Evolutionary conservation across 2,888 invertebrate genomes (phyloP), one percentile per base, ranked within the genome.

Genomic region (Sipha maydis): DNA sequence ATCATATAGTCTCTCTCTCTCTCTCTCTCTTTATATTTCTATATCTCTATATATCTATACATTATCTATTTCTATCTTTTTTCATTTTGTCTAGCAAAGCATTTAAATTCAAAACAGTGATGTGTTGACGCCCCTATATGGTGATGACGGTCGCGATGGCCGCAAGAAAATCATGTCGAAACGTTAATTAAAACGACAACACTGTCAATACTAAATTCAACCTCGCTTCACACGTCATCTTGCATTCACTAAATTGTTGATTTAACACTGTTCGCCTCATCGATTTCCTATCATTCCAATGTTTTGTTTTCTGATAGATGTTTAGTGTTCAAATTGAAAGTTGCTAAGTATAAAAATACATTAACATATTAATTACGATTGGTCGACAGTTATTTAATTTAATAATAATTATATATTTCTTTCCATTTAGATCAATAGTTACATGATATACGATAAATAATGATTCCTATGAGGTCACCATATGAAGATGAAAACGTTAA

Each of bases 131-230:
- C 85, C 85, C 67, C 19, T 38, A 17, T 61, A 31, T 41, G 48
- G 34, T 28, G 25, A 31, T 41, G 48, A 85, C 69, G 31, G 34
- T 11, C n/a, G 67, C 54, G 11, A 11, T 31, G 25, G 48, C 17
- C 31, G n/a, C 31, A 67, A 78, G 69, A 85, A 85, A 85, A 69
- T 85, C 77, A 85, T 25, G 69, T 85, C 54, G 4, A 85, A 78
- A 69, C 54, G n/a, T 85, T 85, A 78, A 85, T 85, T 78, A 85
- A 77, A 69, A 85, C 34, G 31, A 85, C 67, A 77, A 77, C 41
- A 41, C 69, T 48, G n/a, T 34, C 67, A 69, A 69, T 78, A 9
- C 28, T 78, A 78, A 85, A 85, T 69, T 78, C 78, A 34, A 85
- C 41, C 25, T 31, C 34, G 8, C 67, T 69, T 69, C 34, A 3